Percentiles rank a stretch among this genome's conserved stretches.
These are phyloP conservation scores for Pissodes strobi DNA, from an alignment of 1,140 invertebrate genomes.

Conservation along the genomic window DNA sequence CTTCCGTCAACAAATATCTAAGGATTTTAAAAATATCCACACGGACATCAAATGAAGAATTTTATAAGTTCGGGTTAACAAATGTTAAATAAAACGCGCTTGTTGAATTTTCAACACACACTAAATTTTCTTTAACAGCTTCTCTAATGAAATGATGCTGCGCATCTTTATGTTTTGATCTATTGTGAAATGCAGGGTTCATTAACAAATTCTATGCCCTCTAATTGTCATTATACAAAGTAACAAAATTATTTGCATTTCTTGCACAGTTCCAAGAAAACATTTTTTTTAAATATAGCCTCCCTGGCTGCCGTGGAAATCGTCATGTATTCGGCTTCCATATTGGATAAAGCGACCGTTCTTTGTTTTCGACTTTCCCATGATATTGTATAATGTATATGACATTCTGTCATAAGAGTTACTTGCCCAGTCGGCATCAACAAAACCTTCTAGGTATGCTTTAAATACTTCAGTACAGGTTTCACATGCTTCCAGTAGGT, in stretches of 20 bases:
- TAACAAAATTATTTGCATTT: not conserved
- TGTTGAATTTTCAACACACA: no score
- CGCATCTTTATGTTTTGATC: conserved; percentile 57
- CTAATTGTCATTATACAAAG: conserved; percentile 6
- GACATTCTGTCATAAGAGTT: conserved; percentile 42
- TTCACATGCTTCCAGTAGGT: conserved; percentile 54
- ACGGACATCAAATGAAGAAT: no score
- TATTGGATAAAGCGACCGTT: conserved; percentile 47
- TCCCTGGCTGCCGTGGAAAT: conserved; percentile 37
- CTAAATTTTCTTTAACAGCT: conserved; percentile 6
- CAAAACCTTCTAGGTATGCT: no score
- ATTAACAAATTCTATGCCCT: conserved; percentile 30
- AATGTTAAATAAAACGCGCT: no score
- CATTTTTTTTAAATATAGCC: conserved; percentile 9
- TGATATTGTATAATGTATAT: conserved; percentile 42
- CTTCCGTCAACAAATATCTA: no score
- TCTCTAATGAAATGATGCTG: conserved; percentile 50
- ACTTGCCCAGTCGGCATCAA: no score
- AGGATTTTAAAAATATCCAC: no score
- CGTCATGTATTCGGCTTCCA: conserved; percentile 53
- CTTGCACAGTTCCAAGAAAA: conserved; percentile 1
- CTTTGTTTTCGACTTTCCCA: no score
- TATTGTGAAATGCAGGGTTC: conserved; percentile 49
- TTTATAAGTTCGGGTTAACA: no score
- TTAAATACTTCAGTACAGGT: conserved; percentile 55